These are phyloP conservation scores for Thalassophryne amazonica DNA, from an alignment of 2,797 vertebrate genomes.

Conservation along the genomic window DNA sequence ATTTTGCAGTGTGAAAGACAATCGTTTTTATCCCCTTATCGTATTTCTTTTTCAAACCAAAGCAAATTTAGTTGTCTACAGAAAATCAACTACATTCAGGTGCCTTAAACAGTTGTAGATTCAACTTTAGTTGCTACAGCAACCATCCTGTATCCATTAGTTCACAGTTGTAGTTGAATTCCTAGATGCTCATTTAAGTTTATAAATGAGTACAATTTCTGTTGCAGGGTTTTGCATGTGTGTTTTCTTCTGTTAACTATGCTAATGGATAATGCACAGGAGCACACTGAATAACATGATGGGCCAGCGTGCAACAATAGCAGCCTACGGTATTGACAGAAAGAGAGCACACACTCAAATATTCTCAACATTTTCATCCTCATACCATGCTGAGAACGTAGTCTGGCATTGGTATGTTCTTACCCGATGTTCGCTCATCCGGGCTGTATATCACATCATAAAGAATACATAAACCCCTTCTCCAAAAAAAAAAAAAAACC, in stretches of 20 bases:
- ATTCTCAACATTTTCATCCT: conserved; percentile 69
- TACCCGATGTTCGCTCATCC: conserved; percentile 72
- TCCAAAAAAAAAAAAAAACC: conserved; percentile 40
- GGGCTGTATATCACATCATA: conserved; percentile 78
- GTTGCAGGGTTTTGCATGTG: conserved; percentile 1
- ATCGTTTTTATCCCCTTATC: no score
- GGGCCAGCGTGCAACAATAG: conserved; percentile 33
- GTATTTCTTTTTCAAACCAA: no score
- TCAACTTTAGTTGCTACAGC: no score
- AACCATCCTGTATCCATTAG: no score
- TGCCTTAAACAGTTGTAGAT: no score
- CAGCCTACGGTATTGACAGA: conserved; percentile 66
- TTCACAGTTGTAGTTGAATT: no score
- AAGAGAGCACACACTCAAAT: conserved; percentile 53
- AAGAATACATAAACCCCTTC: conserved; percentile 75
- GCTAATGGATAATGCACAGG: conserved; percentile 19
- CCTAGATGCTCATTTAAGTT: neutral
- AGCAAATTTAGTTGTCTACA: no score
- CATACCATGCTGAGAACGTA: conserved; percentile 69
- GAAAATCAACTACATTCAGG: no score
- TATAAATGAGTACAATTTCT: neutral
- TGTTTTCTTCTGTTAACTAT: neutral
- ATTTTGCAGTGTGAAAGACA: no score
- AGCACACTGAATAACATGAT: conserved; percentile 26
- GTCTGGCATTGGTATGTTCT: conserved; percentile 73